Conservation (phyloP, 1,140 invertebrate genomes). For the Drosophila orosa region DNA sequence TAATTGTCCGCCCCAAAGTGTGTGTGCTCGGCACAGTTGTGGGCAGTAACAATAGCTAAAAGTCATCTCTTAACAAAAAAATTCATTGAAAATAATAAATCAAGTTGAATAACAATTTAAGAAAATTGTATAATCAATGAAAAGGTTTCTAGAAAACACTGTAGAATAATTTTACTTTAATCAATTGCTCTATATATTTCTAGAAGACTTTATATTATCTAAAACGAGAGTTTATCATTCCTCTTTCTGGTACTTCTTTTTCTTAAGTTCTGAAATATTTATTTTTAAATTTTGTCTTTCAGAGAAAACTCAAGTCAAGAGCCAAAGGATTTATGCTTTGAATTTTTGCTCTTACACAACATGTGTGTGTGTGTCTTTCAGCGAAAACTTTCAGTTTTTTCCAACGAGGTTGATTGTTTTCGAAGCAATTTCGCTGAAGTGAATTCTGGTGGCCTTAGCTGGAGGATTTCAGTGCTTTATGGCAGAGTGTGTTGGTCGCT, state of each 20-base stretch:
- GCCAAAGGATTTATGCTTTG: not conserved
- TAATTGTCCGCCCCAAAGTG: slow-evolving; percentile 63
- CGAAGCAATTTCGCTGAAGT: slow-evolving; percentile 17
- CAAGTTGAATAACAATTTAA: not conserved
- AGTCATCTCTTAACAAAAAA: not conserved
- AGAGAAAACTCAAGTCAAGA: not conserved
- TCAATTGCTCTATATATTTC: not conserved
- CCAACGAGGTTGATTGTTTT: slow-evolving; percentile 11
- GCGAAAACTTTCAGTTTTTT: slow-evolving; percentile 5
- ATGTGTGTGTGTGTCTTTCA: slow-evolving; percentile 1
- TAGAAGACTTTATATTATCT: too few species aligned
- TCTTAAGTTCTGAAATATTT: too few species aligned
- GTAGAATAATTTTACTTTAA: not conserved
- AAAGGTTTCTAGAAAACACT: not conserved
- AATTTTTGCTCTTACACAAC: not conserved
- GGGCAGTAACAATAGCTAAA: not conserved
- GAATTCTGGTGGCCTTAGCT: slow-evolving; percentile 23
- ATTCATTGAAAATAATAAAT: not conserved
- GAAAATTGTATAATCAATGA: not conserved
- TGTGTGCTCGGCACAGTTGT: slow-evolving; percentile 21
- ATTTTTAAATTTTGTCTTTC: too few species aligned
- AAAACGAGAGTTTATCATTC: too few species aligned
- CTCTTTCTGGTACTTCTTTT: too few species aligned
- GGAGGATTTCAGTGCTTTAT: slow-evolving; percentile 26
- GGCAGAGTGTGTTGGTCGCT: slow-evolving; percentile 20